A percentile compares a stretch with the other conserved stretches of the same genome.
Evolutionary conservation across 1,140 invertebrate genomes (phyloP).

Genomic region (Polypedilum pembai): DNA sequence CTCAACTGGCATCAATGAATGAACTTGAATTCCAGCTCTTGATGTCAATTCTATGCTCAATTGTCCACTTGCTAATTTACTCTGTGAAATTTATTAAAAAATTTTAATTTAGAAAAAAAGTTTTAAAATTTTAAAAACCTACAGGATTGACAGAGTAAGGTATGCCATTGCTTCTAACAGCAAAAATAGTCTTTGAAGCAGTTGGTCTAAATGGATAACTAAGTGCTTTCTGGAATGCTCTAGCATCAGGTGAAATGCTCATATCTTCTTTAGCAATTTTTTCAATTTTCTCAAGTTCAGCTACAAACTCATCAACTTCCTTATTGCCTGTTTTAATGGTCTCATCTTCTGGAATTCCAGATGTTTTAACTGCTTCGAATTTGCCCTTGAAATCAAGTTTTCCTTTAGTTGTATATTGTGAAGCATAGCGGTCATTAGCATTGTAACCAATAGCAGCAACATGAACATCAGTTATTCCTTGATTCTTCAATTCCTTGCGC

Average conservation of each 20-base stretch:
- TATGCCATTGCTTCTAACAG: conserved; percentile 40
- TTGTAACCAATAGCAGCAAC: conserved; percentile 52
- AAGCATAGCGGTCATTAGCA: conserved; percentile 46
- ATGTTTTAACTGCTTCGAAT: conserved; percentile 47
- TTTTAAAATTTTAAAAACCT: conserved; percentile 30
- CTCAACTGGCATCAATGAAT: conserved; percentile 39
- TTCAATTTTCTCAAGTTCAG: conserved; percentile 34
- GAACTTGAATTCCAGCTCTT: conserved; percentile 37
- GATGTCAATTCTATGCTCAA: conserved; percentile 35
- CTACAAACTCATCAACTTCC: conserved; percentile 36
- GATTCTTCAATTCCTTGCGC: conserved; percentile 40
- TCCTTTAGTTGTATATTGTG: conserved; percentile 51
- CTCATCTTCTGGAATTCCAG: conserved; percentile 36
- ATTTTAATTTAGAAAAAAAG: neutral
- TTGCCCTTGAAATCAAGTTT: conserved; percentile 51
- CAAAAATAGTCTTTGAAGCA: conserved; percentile 52
- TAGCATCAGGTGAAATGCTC: conserved; percentile 38
- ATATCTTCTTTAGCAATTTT: neutral
- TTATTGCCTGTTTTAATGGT: conserved; percentile 31
- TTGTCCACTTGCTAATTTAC: conserved; percentile 36
- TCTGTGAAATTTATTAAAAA: conserved; percentile 32
- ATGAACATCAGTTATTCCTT: conserved; percentile 53
- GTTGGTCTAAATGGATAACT: conserved; percentile 55
- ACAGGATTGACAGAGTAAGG: conserved; percentile 39
- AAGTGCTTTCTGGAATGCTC: conserved; percentile 49